These are phyloP conservation scores for Megathymus violae DNA, from an alignment of 1,140 invertebrate species.

Conservation along the genomic window DNA sequence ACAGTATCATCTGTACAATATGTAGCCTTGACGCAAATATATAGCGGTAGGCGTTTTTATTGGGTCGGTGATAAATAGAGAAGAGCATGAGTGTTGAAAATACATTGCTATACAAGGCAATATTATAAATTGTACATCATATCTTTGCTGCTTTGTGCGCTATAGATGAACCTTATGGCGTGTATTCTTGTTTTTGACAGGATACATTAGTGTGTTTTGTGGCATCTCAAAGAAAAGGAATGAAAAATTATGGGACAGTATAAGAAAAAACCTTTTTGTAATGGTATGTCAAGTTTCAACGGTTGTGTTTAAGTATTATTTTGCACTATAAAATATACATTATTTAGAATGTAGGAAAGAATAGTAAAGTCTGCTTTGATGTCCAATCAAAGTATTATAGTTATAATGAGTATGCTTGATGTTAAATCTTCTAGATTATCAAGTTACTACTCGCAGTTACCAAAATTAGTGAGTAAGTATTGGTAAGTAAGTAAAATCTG, in stretches of 20 bases:
- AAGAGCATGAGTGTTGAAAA: constrained; percentile 31
- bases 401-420: too few relatives aligned
- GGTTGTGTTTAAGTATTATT: background rate
- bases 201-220: background rate
- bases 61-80: constrained; percentile 31
- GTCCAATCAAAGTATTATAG: too few relatives aligned
- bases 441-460: too few relatives aligned
- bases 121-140: constrained; percentile 25
- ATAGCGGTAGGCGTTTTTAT: constrained; percentile 36
- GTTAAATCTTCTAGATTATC: too few relatives aligned
- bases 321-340: too few relatives aligned
- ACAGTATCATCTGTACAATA: constrained; percentile 30
- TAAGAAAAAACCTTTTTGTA: background rate
- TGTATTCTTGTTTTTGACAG: background rate
- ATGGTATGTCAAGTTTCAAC: background rate
- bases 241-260: background rate
- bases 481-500: too few relatives aligned
- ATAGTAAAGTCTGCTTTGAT: too few relatives aligned
- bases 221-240: background rate
- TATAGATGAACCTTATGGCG: background rate
- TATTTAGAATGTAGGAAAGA: too few relatives aligned
- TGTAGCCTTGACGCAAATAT: constrained; percentile 32
- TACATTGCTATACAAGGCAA: constrained; percentile 18
- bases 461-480: too few relatives aligned
- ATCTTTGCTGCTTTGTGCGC: background rate